Evolutionary conservation across 1,140 invertebrate genomes (phyloP), one percentile per base, ranked within the genome.

Genomic region (Eubasilissa regina): DNA sequence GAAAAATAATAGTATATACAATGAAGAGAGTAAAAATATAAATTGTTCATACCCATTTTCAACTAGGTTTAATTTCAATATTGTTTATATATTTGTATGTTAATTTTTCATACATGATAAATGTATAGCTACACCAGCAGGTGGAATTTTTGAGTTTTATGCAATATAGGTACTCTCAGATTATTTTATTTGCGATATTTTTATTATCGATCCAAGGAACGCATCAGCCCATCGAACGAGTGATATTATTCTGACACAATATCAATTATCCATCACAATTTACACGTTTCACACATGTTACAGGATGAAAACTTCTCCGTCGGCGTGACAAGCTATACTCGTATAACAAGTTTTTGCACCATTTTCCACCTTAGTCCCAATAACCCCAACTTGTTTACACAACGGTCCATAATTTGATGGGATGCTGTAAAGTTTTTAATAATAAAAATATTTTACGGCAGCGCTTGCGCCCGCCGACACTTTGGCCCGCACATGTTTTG

Each of bases 361-460:
- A 58, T 58, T 58, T 58, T 58, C 55, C 3, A 58, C 55, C 8
- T 35, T 10, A 19, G 60, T 44, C 66, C 66, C 66, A 48, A 70
- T 70, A 70, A n/a, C 10, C 68, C 70, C 72, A 47, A 66, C 68
- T 60, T 81, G 80, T 81, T 81, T 78, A 81, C 75, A 75, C 60
- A 25, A 43, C 48, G 75, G 64, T 58, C 75, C 80, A 78, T 81
- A 81, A 81, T 81, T 78, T 78, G 58, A 64, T 77, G 75, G 66
- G 76, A 70, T 58, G 80, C 60, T 73, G 77, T 81, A 81, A 81
- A 58, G 35, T 78, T 75, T 78, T 81, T 81, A 79, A 81, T 81
- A 79, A 76, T 81, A 77, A 81, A 81, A 79, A 79, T 66, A 77
- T 78, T 81, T 81, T 81, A 81, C 62, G 75, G 60, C 48, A 45